Conservation (phyloP, 2,113 vertebrate genomes). For the Halcyon senegalensis region DNA sequence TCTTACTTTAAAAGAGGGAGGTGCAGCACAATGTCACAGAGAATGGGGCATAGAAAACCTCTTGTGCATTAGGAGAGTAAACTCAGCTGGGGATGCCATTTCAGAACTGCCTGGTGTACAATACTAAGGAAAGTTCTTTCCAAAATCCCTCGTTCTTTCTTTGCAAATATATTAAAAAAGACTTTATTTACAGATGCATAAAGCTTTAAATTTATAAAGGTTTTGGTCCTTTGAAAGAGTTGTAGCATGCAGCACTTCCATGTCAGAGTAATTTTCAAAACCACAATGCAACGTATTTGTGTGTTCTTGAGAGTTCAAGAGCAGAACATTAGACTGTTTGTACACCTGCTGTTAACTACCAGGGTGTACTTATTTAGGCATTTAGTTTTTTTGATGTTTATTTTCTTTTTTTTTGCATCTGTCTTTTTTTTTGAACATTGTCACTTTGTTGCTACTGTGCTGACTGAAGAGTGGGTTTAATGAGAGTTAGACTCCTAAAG, state of each 20-base stretch:
- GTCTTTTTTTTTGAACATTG: background rate
- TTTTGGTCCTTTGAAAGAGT: background rate
- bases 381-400: background rate
- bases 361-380: background rate
- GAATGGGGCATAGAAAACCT: background rate
- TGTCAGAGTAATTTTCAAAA: background rate
- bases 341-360: background rate
- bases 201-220: background rate
- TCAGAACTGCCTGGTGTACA: background rate
- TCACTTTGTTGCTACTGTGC: background rate
- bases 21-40: background rate
- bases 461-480: background rate
- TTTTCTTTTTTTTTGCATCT: background rate
- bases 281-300: background rate
- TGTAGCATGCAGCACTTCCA: background rate
- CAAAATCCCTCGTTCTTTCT: background rate
- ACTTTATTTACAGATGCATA: background rate
- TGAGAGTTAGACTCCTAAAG: background rate
- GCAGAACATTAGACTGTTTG: background rate
- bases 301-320: background rate
- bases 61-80: background rate
- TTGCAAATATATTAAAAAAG: background rate
- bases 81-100: background rate
- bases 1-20: background rate
- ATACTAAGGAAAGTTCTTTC: background rate